These are phyloP conservation scores for Spondyliosoma cantharus DNA, from an alignment of 2,797 vertebrate species.

Conservation along the genomic window DNA sequence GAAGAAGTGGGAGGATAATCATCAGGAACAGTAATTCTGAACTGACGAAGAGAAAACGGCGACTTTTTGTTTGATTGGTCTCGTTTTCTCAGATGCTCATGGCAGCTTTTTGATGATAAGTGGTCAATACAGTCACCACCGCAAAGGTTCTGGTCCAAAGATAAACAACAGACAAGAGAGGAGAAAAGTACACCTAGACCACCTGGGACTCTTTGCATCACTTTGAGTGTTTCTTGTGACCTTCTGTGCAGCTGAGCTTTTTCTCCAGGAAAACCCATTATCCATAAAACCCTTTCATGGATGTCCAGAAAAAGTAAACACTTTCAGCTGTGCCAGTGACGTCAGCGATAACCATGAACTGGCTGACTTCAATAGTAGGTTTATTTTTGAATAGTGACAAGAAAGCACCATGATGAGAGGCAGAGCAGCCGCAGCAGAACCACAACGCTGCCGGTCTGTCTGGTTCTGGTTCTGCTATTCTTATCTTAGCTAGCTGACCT, in stretches of 20 bases:
- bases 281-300: neutral
- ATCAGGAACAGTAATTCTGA: neutral
- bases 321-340: neutral
- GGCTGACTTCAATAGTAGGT: neutral
- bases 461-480: neutral
- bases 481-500: too few species aligned
- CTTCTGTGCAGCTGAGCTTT: neutral
- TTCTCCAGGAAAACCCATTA: neutral
- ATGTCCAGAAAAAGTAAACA: neutral
- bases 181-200: neutral
- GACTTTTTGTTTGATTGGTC: too few species aligned
- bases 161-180: neutral
- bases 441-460: neutral
- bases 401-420: neutral
- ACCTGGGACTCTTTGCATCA: constrained; percentile 9
- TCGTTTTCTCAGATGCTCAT: neutral
- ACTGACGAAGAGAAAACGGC: neutral
- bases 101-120: neutral
- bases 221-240: neutral
- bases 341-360: neutral
- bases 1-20: constrained; percentile 21
- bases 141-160: neutral
- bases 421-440: neutral
- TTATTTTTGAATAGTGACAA: neutral
- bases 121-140: too few species aligned